Evolutionary conservation across 1,140 invertebrate species (phyloP), one percentile per base, ranked within the genome.

Genomic region (Meloidogyne floridensis): DNA sequence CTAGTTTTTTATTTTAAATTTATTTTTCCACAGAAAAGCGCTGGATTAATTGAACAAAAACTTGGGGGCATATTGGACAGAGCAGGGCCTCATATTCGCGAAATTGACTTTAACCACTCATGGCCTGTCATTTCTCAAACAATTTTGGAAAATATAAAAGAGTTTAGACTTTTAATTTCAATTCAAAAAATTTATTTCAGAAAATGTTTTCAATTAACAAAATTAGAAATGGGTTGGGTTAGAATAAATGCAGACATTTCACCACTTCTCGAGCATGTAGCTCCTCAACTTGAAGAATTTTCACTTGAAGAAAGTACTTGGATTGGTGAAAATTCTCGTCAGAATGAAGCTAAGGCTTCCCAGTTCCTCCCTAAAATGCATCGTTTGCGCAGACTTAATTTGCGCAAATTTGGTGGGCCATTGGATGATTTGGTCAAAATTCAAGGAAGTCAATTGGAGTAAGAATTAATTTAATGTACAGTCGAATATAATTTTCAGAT

Each of bases 231-330:
- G 42, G 82, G 82, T 15, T 83, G 82, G 74, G 54, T 79, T 1
- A 82, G 78, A 13, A 70, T 83, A 11, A 77, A 83, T 47, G 82
- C 82, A 54, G 82, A 83, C 65, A 83, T 83, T 54, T 77, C 82
- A 10, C 81, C 82, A 8, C 11, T 83, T 15, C 82, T 83, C 9
- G 54, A 84, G 5, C 15, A n/a, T 71, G 70, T 83, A n/a, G 73
- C 73, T 51, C 53, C 18, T 15, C 51, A 80, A 71, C 51, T 83
- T 43, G 83, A 83, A 18, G 51, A 85, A n/a, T 83, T 83, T 51
- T 83, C 82, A 15, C n/a, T 83, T 5, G 82, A 83, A 77, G 81
- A 83, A 32, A 84, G 59, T 5, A 81, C 75, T 77, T 83, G 82
- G 82, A 73, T 32, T n/a, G 71, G 72, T 4, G 18, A 75, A 76